Evolutionary conservation across 2,113 vertebrate genomes (phyloP), one percentile per base, ranked within the genome.

Genomic region (Anas platyrhynchos): DNA sequence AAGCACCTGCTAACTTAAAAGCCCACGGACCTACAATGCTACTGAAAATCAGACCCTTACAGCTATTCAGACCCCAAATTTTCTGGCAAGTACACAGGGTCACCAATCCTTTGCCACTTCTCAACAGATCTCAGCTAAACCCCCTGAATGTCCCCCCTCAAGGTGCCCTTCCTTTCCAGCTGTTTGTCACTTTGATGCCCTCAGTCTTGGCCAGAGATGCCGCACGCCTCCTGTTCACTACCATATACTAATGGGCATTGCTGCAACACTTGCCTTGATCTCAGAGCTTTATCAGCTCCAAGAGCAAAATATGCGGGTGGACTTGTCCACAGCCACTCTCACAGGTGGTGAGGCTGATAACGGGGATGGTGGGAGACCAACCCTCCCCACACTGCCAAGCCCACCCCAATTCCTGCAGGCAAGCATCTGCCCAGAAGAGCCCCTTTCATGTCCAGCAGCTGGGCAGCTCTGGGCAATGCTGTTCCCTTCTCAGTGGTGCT

Each of bases 121-220:
- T 68, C 65, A 46, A 6, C 46, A 41, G n/a, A 27, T 58, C 65
- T 41, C 65, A 52, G 1, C 21, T 15, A 13, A 59, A 52, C 41
- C 36, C 32, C 38, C 7, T 0, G 31, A 43, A 43, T 34, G 22
- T 43, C 26, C 26, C 56, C 52, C 48, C 15, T n/a, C 0, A 3
- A 38, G n/a, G 56, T 27, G 32, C 52, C 86, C 50, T 10, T 13
- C 16, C 55, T 38, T 32, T 18, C 59, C 77, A 46, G 6, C 31
- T 12, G 4, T 46, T 44, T 13, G 46, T 27, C 78, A 25, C 32
- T 26, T 22, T 3, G 38, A 17, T 8, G 21, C 14, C 1, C 52
- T 11, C 0, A 1, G 27, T 38, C 52, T 38, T 43, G 72, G 20
- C 38, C 26, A n/a, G 65, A 23, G 44, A 20, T 14, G 74, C 54